Evolutionary conservation across 2,113 vertebrate genomes (phyloP).

Genomic region (Puma concolor): DNA sequence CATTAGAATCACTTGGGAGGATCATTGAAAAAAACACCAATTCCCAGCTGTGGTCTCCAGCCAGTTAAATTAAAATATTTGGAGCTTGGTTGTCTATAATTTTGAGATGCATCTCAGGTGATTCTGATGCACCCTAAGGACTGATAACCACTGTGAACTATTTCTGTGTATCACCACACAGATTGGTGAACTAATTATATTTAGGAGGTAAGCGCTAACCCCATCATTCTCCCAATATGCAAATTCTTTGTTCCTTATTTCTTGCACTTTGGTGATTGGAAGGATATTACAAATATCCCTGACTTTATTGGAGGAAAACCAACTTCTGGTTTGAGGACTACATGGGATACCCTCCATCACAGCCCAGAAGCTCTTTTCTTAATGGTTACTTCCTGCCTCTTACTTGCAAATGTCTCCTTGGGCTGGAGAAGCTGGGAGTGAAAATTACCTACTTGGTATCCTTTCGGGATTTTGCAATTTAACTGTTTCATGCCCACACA

Average conservation of each 20-base stretch:
- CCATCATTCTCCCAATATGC: neutral
- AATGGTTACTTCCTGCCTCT: neutral
- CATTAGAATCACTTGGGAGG: neutral
- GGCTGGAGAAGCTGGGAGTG: neutral
- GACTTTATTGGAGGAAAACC: neutral
- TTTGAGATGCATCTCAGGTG: neutral
- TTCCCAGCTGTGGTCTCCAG: neutral
- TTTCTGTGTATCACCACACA: neutral
- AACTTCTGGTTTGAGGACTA: neutral
- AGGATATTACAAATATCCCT: neutral
- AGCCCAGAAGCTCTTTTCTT: neutral
- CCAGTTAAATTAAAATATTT: conserved; percentile 5
- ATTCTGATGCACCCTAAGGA: neutral
- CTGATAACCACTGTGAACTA: neutral
- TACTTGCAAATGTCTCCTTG: neutral
- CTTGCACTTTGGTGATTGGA: neutral
- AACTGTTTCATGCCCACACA: conserved; percentile 17
- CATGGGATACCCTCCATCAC: neutral
- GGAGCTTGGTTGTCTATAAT: neutral
- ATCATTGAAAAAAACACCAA: neutral
- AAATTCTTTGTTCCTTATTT: neutral
- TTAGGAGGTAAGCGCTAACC: neutral
- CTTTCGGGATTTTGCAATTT: conserved; percentile 32
- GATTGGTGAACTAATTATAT: neutral
- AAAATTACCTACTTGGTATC: neutral